Percentiles rank a stretch among this genome's conserved stretches.
phyloP scores from a whole-genome alignment of 2,797 vertebrate genomes.

The Sebastes vulpes region DNA sequence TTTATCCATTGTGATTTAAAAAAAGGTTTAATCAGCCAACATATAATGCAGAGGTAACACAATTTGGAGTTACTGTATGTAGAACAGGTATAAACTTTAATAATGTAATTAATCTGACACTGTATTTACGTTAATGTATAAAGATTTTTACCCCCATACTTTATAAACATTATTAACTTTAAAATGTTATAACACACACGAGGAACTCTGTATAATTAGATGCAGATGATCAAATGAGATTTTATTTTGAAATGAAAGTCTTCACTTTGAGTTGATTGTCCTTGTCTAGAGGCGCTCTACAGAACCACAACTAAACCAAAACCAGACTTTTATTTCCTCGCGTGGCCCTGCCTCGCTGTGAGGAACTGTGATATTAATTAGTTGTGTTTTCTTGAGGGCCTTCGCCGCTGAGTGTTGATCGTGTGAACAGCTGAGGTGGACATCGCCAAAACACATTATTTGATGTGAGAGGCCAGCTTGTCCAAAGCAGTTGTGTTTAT shows the following conservation, averaged over 20 bases:
- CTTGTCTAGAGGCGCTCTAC: background rate
- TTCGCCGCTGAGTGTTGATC: conserved; percentile 43
- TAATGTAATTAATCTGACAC: background rate
- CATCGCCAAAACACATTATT: conserved; percentile 81
- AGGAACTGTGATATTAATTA: conserved; percentile 34
- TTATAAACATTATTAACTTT: background rate
- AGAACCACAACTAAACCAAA: background rate
- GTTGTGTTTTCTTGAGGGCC: conserved; percentile 56
- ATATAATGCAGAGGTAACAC: background rate
- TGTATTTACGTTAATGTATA: background rate
- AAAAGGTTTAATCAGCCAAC: background rate
- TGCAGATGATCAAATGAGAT: background rate
- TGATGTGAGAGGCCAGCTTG: conserved; percentile 85
- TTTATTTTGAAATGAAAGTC: background rate
- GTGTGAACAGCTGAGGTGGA: conserved; percentile 70
- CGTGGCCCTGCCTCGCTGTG: background rate
- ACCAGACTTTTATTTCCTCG: background rate
- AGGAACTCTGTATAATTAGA: background rate
- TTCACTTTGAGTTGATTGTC: background rate
- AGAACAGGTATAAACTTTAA: background rate
- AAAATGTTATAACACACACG: background rate
- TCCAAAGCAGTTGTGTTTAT: conserved; percentile 85
- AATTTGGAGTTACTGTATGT: background rate
- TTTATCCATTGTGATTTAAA: background rate
- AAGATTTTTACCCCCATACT: background rate